A percentile compares a stretch with the other conserved stretches of the same genome.
Evolutionary conservation across 2,113 vertebrate species (phyloP).

Genomic region (Chionomys nivalis): DNA sequence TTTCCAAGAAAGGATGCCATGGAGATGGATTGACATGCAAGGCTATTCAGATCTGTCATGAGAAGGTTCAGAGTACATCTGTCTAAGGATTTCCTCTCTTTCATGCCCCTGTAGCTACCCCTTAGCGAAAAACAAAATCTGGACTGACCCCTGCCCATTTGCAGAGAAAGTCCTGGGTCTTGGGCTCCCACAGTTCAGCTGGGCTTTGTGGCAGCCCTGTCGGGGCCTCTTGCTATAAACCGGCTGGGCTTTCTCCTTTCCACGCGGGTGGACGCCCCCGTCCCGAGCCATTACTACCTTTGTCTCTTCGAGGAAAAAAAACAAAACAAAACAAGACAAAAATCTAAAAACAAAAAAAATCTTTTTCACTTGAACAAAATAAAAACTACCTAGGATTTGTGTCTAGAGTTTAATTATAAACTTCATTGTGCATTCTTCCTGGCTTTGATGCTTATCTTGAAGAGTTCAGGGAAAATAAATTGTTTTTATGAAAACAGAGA

Average conservation of each 20-base stretch:
- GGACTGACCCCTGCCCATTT: slow-evolving; percentile 49
- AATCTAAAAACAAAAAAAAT: background rate
- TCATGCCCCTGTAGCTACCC: slow-evolving; percentile 27
- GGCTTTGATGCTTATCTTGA: slow-evolving; percentile 87
- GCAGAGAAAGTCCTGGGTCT: slow-evolving; percentile 60
- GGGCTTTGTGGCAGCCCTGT: slow-evolving; percentile 60
- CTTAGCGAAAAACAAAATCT: slow-evolving; percentile 58
- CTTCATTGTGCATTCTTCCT: slow-evolving; percentile 86
- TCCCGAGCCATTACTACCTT: slow-evolving; percentile 67
- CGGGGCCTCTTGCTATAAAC: slow-evolving; percentile 23
- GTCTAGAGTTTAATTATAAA: slow-evolving; percentile 88
- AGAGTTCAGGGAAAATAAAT: slow-evolving; percentile 89
- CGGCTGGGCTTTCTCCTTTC: slow-evolving; percentile 60
- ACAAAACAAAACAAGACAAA: background rate
- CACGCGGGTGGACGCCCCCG: slow-evolving; percentile 27
- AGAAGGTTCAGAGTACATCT: slow-evolving; percentile 74
- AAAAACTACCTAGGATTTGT: slow-evolving; percentile 81
- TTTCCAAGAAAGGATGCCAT: slow-evolving; percentile 80
- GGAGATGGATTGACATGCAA: slow-evolving; percentile 64
- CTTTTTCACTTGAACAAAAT: slow-evolving; percentile 82
- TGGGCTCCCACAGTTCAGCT: slow-evolving; percentile 75
- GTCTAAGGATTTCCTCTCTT: slow-evolving; percentile 64
- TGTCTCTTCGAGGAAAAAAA: slow-evolving; percentile 38
- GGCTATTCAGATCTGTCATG: slow-evolving; percentile 60
- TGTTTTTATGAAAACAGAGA: slow-evolving; percentile 89